Evolutionary conservation across 1,140 invertebrate species (phyloP), one percentile per base, ranked within the genome.

Genomic region (Diorhabda elongata): DNA sequence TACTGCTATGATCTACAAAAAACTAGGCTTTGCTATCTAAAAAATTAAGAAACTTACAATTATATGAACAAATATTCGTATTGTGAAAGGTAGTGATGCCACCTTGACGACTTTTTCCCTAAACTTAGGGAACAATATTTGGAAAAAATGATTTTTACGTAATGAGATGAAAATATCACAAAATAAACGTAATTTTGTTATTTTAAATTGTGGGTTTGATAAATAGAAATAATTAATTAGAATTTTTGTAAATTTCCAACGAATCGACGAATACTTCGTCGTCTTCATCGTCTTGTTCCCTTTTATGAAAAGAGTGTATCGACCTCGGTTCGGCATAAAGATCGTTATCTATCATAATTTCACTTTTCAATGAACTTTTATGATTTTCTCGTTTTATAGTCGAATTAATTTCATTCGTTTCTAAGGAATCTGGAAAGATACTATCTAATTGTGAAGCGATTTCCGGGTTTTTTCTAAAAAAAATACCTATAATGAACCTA

Each of bases 391-490:
- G 26, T 4, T 68, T 68, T 43, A 69, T 60, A 64, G 66, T 66
- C 26, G 43, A 61, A 8, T 58, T 52, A 42, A 57, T 68, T 63
- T 59, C 61, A n/a, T 26, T 43, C 2, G 68, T 65, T 71, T 77
- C 76, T 57, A 77, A 64, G n/a, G 76, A 77, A 69, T 77, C 76
- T 45, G 76, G 76, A 9, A 74, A 74, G 9, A 76, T 76, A 44
- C 74, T 77, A 5, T 60, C 61, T n/a, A 72, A 8, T 67, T 64
- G 64, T 6, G 61, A 66, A 11, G 57, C 42, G 61, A 66, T 64
- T 3, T 67, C 65, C 60, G 66, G 44, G 57, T 68, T 61, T 63
- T 3, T 59, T 64, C 66, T 41, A 44, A 61, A 71, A 58, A 6
- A 52, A 52, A 52, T n/a, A 52, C 26, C 26, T 26, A 26, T 26